Evolutionary conservation across 23 tunicate species (phyloP), one percentile per base, ranked within the genome.

Genomic region (Diplosoma virens): DNA sequence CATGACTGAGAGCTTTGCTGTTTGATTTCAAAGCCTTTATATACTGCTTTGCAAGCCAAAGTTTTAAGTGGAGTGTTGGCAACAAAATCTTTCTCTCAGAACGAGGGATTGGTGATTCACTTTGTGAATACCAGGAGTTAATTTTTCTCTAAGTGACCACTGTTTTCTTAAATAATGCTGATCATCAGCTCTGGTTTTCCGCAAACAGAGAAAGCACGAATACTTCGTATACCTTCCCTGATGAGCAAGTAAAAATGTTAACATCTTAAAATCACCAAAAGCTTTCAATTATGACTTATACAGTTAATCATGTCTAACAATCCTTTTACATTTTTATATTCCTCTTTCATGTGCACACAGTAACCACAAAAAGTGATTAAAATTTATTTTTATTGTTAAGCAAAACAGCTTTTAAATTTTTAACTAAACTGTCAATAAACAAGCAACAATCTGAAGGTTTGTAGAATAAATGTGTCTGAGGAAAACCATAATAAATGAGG

Each of bases 61-160:
- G 71, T 36, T 64, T 64, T 58, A 58, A 11, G 65, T 58, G 65
- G 65, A 58, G 65, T 23, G 65, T n/a, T 58, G 65, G 65, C 65
- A 58, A n/a, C 65, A 58, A 58, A 58, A 58, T 58, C n/a, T n/a
- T n/a, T n/a, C n/a, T n/a, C n/a, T n/a, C n/a, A n/a, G n/a, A n/a
- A n/a, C n/a, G n/a, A n/a, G n/a, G n/a, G n/a, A 22, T 5, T 23
- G 14, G 65, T 20, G 71, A 64, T 25, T 64, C 71, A 64, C 71
- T 7, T 64, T 64, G 71, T 64, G 71, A 25, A 20, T 32, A 64
- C 71, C 35, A 58, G 71, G 71, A 64, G 71, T 64, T 64, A 64
- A 64, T 64, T 64, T 36, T 64, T 64, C 71, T 64, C 71, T 64
- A 20, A 64, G 34, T 64, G 71, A 36, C 37, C 71, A 64, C 71